These are phyloP conservation scores for Pristionchus maxplancki DNA, from an alignment of 2,888 invertebrate genomes.

Conservation along the genomic window DNA sequence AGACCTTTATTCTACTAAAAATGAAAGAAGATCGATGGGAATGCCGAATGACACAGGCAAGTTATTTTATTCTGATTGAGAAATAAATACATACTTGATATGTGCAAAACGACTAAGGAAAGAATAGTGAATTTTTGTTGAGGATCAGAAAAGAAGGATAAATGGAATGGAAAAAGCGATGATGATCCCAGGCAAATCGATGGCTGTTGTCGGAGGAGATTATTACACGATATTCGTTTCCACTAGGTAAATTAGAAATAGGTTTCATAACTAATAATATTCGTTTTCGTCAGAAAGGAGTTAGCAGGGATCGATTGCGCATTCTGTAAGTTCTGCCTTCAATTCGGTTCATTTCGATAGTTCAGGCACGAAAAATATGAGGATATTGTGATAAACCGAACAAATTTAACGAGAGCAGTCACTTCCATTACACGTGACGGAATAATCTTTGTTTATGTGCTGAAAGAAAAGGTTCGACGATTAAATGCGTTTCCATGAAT, in stretches of 20 bases:
- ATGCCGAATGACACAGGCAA: neutral
- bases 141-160: no score
- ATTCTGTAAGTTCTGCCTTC: neutral
- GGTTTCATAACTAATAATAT: neutral
- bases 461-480: neutral
- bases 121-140: no score
- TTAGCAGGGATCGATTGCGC: neutral
- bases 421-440: neutral
- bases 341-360: no score
- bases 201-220: neutral
- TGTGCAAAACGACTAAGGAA: no score
- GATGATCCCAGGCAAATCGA: neutral
- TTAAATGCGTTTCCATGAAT: neutral
- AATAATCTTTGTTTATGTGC: neutral
- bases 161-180: neutral
- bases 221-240: neutral
- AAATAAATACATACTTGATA: no score
- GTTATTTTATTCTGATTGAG: neutral
- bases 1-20: neutral
- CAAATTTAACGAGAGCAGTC: neutral
- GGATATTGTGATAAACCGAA: neutral
- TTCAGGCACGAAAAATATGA: no score
- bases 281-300: neutral
- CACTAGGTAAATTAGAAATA: neutral
- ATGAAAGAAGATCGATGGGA: neutral